A percentile compares a stretch with the other conserved stretches of the same genome.
Evolutionary conservation across 2,797 vertebrate genomes (phyloP).

Genomic region (Pangasius djambal): DNA sequence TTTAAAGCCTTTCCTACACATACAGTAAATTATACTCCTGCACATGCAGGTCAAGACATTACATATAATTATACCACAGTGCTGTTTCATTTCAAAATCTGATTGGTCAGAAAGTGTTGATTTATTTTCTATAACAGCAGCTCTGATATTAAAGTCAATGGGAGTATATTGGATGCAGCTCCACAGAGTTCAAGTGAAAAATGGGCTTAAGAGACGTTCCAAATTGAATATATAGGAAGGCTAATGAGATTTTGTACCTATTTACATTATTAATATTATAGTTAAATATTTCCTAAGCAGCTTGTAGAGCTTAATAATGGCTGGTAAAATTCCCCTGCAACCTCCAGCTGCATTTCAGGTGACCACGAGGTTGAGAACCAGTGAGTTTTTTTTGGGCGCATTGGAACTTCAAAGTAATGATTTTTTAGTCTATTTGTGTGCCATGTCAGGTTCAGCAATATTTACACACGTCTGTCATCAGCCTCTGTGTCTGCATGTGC

Average conservation of each 20-base stretch:
- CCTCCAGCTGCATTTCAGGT: background rate
- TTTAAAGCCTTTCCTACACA: background rate
- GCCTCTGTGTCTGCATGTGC: slow-evolving; percentile 22
- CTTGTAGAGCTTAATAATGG: background rate
- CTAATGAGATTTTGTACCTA: background rate
- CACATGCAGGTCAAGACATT: background rate
- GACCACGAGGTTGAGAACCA: background rate
- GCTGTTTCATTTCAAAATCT: background rate
- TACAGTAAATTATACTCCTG: background rate
- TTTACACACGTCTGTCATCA: slow-evolving; percentile 25
- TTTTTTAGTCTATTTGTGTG: slow-evolving; percentile 38
- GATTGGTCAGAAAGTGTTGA: background rate
- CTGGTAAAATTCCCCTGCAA: background rate
- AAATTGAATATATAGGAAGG: background rate
- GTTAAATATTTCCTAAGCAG: background rate
- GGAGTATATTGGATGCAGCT: background rate
- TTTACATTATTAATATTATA: background rate
- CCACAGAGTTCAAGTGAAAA: background rate
- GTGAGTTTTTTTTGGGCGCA: background rate
- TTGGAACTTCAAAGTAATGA: slow-evolving; percentile 17
- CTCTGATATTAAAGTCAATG: background rate
- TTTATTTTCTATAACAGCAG: background rate
- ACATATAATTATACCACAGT: background rate
- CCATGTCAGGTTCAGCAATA: slow-evolving; percentile 14
- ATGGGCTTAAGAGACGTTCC: background rate